Evolutionary conservation across 1,140 invertebrate species (phyloP).

Genomic region (Euglossa dilemma): DNA sequence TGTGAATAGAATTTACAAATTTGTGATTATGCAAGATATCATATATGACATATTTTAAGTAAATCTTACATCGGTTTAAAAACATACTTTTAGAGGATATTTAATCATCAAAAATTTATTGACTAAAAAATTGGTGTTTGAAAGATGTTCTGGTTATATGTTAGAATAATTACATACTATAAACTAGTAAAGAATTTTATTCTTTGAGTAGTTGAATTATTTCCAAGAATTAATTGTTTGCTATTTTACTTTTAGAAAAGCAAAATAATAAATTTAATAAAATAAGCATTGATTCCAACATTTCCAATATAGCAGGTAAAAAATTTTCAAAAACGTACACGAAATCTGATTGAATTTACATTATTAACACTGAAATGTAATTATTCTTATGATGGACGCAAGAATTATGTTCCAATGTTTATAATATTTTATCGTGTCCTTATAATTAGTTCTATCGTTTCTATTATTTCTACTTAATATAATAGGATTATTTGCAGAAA

Average conservation of each 20-base stretch:
- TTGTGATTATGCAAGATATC: slow-evolving; percentile 31
- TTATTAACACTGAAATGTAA: slow-evolving; percentile 61
- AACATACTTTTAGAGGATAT: neutral
- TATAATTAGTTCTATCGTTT: slow-evolving; percentile 58
- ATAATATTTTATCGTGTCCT: slow-evolving; percentile 62
- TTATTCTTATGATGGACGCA: slow-evolving; percentile 62
- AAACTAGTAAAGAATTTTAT: slow-evolving; percentile 16
- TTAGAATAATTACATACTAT: slow-evolving; percentile 24
- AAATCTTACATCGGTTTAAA: slow-evolving; percentile 8
- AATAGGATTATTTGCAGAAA: neutral
- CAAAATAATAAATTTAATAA: slow-evolving; percentile 42
- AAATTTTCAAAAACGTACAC: slow-evolving; percentile 63
- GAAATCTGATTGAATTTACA: slow-evolving; percentile 69
- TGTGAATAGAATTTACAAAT: slow-evolving; percentile 17
- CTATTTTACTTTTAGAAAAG: neutral
- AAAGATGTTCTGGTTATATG: neutral
- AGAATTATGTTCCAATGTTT: slow-evolving; percentile 64
- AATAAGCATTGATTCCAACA: slow-evolving; percentile 21
- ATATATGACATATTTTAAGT: neutral
- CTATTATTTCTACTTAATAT: slow-evolving; percentile 27
- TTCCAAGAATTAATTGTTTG: neutral
- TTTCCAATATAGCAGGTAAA: slow-evolving; percentile 31
- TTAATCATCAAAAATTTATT: slow-evolving; percentile 5
- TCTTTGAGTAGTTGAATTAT: neutral
- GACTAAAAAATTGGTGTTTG: slow-evolving; percentile 1